Evolutionary conservation across 2,113 vertebrate genomes (phyloP), one percentile per base, ranked within the genome.

Genomic region (Paratilapia polleni): DNA sequence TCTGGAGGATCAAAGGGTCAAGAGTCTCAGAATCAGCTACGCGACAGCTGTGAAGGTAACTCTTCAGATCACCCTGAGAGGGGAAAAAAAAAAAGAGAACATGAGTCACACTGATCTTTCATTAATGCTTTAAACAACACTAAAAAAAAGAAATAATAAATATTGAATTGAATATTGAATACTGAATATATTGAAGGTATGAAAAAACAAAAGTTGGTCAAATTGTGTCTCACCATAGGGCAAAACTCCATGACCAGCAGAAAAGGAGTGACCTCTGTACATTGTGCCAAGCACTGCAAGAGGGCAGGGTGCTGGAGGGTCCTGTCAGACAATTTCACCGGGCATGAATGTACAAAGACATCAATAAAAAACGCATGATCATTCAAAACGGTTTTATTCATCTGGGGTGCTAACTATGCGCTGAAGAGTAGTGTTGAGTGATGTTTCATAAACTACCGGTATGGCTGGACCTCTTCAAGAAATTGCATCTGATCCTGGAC

Each of bases 181-280:
- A n/a, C n/a, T n/a, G n/a, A n/a, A n/a, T n/a, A n/a, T n/a, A n/a
- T n/a, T 38, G 15, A 62, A 2, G 4, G 14, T 78, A 11, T 56
- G 34, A 74, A 66, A 9, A 47, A 74, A 76, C 5, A 61, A 14
- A 60, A 9, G 49, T 4, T 70, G 4, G 26, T 52, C 1, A 66
- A 78, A 62, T 6, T 43, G 52, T 64, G 95, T 97, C 97, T 95
- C 93, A 99, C 98, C 98, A 99, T 93, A 0, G 98, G 97, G 91
- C 98, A 99, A 95, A 97, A 97, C 93, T 99, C 98, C 98, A 99
- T 98, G 90, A 99, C 97, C 94, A 99, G 96, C 94, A 99, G 96
- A 95, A 98, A 99, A 1, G 98, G 98, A 4, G 98, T 98, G 94
- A 97, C 97, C 95, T 99, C 98, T 0, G 97, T 95, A 2, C 97